Evolutionary conservation across 1,140 invertebrate species (phyloP).

Genomic region (Sipha flava): DNA sequence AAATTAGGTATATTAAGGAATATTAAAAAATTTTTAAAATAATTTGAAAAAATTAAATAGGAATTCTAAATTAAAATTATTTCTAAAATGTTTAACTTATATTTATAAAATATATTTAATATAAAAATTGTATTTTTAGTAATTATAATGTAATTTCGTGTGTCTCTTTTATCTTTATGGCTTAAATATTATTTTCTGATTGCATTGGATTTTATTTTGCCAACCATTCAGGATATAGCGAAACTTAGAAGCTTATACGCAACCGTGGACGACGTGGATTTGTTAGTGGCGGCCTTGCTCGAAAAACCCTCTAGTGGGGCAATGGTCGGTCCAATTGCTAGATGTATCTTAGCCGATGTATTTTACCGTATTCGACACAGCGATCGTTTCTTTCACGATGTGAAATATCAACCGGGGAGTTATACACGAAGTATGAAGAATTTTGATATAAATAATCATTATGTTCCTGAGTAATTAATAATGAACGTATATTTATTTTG

Average conservation of each 20-base stretch:
- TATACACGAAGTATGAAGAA: constrained; percentile 66
- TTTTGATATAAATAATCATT: too few relatives aligned
- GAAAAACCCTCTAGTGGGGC: constrained; percentile 57
- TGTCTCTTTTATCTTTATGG: neutral
- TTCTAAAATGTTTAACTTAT: too few relatives aligned
- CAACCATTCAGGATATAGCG: constrained; percentile 41
- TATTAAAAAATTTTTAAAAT: too few relatives aligned
- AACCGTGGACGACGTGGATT: constrained; percentile 66
- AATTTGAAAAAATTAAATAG: too few relatives aligned
- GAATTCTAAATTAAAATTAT: too few relatives aligned
- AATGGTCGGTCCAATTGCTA: constrained; percentile 74
- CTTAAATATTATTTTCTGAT: neutral
- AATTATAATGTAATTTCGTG: constrained; percentile 31
- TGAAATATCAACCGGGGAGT: constrained; percentile 57
- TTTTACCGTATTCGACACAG: constrained; percentile 63
- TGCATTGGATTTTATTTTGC: neutral
- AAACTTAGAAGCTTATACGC: constrained; percentile 51
- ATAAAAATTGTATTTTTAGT: too few relatives aligned
- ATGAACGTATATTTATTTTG: too few relatives aligned
- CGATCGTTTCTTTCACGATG: constrained; percentile 71
- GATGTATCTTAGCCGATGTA: constrained; percentile 75
- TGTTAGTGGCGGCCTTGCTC: constrained; percentile 69
- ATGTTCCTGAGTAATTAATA: too few relatives aligned
- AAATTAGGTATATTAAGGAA: too few relatives aligned
- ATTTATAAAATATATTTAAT: too few relatives aligned